These are phyloP conservation scores for Leptinotarsa lineolata DNA, from an alignment of 1,140 invertebrate species.

Conservation along the genomic window DNA sequence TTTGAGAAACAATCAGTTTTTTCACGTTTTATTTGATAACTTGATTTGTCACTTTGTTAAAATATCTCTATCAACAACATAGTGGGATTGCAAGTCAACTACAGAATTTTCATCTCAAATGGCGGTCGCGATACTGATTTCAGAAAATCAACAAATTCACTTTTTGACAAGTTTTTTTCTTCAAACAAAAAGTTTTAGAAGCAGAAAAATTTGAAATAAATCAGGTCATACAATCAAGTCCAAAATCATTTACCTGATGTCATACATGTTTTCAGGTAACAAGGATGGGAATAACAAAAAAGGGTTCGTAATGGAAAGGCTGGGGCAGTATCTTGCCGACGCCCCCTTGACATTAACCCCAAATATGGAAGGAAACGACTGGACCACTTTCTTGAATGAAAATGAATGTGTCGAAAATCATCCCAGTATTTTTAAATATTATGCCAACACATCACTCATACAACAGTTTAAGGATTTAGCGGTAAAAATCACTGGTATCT, in stretches of 20 bases:
- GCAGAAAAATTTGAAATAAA: neutral
- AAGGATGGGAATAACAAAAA: constrained; percentile 56
- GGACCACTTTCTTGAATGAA: constrained; percentile 76
- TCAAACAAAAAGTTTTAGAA: no score
- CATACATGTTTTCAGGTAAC: constrained; percentile 16
- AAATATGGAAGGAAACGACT: constrained; percentile 69
- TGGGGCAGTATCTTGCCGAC: constrained; percentile 86
- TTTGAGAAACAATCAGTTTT: no score
- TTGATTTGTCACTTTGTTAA: no score
- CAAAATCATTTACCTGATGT: no score
- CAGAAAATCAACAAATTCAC: no score
- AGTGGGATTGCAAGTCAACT: no score
- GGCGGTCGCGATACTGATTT: no score
- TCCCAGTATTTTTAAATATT: constrained; percentile 73
- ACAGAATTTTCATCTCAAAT: no score
- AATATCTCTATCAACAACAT: no score
- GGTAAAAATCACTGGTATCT: constrained; percentile 69
- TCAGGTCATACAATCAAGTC: neutral
- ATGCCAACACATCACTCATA: constrained; percentile 77
- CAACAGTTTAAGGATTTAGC: constrained; percentile 80
- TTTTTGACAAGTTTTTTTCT: no score
- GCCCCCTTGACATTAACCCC: constrained; percentile 67
- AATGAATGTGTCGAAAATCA: constrained; percentile 73
- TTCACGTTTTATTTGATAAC: no score
- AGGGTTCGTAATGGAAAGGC: constrained; percentile 82